Evolutionary conservation across 2,797 vertebrate species (phyloP).

Genomic region (Malacoraja senta): DNA sequence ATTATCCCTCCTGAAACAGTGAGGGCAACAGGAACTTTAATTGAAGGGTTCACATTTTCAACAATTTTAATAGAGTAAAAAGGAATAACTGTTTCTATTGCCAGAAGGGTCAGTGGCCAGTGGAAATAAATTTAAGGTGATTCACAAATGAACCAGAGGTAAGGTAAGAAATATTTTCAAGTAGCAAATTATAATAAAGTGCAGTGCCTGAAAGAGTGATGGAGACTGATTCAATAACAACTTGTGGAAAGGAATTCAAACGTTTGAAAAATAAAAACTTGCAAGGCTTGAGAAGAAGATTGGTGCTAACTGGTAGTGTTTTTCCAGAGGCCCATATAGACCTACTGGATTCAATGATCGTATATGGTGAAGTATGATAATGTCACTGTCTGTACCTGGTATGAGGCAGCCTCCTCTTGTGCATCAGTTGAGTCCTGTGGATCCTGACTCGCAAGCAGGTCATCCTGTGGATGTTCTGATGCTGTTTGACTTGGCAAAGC

Average conservation of each 20-base stretch:
- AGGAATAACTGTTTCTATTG: background rate
- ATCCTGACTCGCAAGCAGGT: slow-evolving; percentile 82
- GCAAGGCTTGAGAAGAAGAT: background rate
- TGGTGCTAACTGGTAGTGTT: background rate
- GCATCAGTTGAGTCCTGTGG: slow-evolving; percentile 59
- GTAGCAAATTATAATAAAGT: background rate
- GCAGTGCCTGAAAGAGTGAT: background rate
- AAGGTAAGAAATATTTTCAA: background rate
- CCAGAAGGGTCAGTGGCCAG: background rate
- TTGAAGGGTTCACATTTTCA: background rate
- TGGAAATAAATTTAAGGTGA: background rate
- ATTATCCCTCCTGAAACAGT: background rate
- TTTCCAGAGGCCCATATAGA: background rate
- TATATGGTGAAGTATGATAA: background rate
- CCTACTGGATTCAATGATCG: background rate
- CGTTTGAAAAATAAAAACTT: background rate
- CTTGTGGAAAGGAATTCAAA: background rate
- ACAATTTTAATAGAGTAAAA: background rate
- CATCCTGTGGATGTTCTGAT: slow-evolving; percentile 69
- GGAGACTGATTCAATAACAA: background rate
- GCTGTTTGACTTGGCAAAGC: slow-evolving; percentile 63
- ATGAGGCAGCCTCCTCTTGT: slow-evolving; percentile 62
- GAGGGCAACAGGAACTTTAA: background rate
- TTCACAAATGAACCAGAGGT: background rate
- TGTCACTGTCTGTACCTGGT: slow-evolving; percentile 58